Evolutionary conservation across 2,113 vertebrate genomes (phyloP), one percentile per base, ranked within the genome.

Genomic region (Echinops telfairi): DNA sequence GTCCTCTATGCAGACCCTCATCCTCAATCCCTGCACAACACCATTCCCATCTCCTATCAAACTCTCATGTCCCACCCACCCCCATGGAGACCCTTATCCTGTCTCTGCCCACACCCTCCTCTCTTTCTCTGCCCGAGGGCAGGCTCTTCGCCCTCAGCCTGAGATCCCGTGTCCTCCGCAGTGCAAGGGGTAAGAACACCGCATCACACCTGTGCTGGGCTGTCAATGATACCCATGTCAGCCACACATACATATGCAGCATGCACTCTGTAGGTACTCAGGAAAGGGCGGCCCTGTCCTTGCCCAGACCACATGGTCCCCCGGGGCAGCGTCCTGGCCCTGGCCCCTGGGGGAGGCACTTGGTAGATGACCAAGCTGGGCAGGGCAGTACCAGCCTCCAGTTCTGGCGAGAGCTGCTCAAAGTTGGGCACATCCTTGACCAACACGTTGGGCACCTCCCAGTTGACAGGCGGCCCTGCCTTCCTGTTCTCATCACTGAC

Each of bases 331-430:
- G 27, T 1, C 27, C 60, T 0, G 33, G 9, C 64, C 70, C 2
- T 0, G 3, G 19, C 12, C 36, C 71, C 87, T 4, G 23, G 1
- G 12, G 1, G 14, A 53, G n/a, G 53, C 47, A 64, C 40, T 31
- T 2, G 73, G 15, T 3, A 3, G 53, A 36, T 4, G 53, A 36
- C 33, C 20, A 1, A 1, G 16, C 6, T 14, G 7, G n/a, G 66
- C 4, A 16, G 36, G 23, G 47, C 83, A 23, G 22, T 96, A 97
- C 96, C 95, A 0, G 95, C 60, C 58, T 97, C 97, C 91, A 97
- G 84, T 62, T 96, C 92, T 0, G 89, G 94, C 0, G 85, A 89
- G 19, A 97, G 82, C 47, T 25, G 43, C 71, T 91, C 82, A 0
- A 95, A 97, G 70, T 88, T 0, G 0, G 79, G 40, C 83, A 97